Conservation (phyloP, 2,888 invertebrate species). For the Parasteatoda lunata region DNA sequence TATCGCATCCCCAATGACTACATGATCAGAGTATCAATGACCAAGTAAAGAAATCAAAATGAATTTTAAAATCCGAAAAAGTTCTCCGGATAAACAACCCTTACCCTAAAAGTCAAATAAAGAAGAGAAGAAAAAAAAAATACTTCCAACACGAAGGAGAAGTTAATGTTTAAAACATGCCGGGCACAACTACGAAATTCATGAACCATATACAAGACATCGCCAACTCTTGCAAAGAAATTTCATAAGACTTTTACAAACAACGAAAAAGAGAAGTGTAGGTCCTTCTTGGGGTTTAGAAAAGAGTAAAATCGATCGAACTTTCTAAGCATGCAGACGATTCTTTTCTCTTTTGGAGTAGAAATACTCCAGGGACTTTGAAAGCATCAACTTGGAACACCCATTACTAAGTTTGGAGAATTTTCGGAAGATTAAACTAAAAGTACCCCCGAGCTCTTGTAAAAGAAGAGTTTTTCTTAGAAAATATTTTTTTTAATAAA, state of each 20-base stretch:
- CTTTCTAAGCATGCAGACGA: constrained; percentile 26
- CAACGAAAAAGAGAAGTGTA: background rate
- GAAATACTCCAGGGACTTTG: constrained; percentile 18
- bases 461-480: background rate
- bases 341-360: constrained; percentile 4
- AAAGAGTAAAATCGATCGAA: constrained; percentile 27
- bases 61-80: too few relatives aligned
- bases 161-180: background rate
- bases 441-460: background rate
- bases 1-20: too few relatives aligned
- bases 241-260: constrained; percentile 10
- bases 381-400: constrained; percentile 15
- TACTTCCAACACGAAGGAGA: background rate
- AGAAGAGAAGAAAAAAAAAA: too few relatives aligned
- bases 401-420: constrained; percentile 39
- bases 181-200: constrained; percentile 2
- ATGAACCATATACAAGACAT: background rate
- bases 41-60: too few relatives aligned
- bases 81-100: too few relatives aligned
- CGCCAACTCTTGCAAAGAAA: constrained; percentile 24
- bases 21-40: too few relatives aligned
- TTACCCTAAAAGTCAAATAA: too few relatives aligned
- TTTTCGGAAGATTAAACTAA: constrained; percentile 21
- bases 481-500: constrained; percentile 27
- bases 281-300: constrained; percentile 10